Evolutionary conservation across 2,113 vertebrate species (phyloP), one percentile per base, ranked within the genome.

Genomic region (Indicator indicator): DNA sequence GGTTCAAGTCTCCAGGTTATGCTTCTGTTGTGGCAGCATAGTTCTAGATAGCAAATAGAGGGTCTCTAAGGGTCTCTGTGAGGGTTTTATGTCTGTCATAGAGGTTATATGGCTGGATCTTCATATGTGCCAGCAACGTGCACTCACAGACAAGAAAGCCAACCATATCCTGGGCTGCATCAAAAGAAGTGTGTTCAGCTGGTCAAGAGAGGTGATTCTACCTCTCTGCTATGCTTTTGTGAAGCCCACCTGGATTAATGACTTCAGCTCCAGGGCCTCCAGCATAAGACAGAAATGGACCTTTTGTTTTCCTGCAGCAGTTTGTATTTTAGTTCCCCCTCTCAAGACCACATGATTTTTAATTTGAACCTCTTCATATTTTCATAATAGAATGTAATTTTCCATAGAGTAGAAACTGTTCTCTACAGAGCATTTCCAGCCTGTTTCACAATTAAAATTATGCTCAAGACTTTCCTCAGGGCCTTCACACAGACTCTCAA

Each of bases 21-120:
- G 18, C 17, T 84, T 93, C 67, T 72, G 16, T 63, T 85, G 87
- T 62, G 33, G 63, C 20, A 91, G 28, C 4, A 59, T n/a, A 48
- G 14, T 79, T 13, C 23, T 70, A 85, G n/a, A 38, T 19, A 20
- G 9, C 20, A 86, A 89, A 83, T 2, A 76, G 38, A 62, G 9
- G 2, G 2, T 70, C 1, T n/a, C 23, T 76, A 4, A 62, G 9
- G 2, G 2, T 70, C 1, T n/a, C 23, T 76, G 4, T 59, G 36
- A 74, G 30, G 40, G 3, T 12, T 81, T 95, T 68, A 48, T 56
- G 9, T 63, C 28, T 86, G 5, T 6, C 46, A 26, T n/a, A 20
- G 10, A 70, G 6, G 23, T 82, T 89, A 24, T 36, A 70, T 38
- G 16, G 11, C 24, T 36, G 16, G 24, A 24, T 70, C n/a, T 36